Evolutionary conservation across 2,113 vertebrate genomes (phyloP).

Genomic region (Rhinogobius similis): DNA sequence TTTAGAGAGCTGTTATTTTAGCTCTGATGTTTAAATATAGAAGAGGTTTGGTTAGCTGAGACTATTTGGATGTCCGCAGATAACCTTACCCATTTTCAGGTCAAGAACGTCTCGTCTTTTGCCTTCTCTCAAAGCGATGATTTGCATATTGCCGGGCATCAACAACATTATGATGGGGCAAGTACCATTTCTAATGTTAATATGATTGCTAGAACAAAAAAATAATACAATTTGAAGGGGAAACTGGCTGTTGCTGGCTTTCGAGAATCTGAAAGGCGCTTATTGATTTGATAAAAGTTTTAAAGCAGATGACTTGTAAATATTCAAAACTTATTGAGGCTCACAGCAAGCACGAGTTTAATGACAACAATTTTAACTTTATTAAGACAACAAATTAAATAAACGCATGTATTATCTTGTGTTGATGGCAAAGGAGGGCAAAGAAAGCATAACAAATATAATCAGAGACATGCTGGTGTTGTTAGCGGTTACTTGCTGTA

Average conservation of each 20-base stretch:
- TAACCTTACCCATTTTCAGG: neutral
- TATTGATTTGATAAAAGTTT: too few species aligned
- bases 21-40: constrained; percentile 26
- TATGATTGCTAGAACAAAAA: too few species aligned
- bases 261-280: too few species aligned
- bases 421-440: neutral
- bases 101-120: neutral
- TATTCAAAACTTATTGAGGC: neutral
- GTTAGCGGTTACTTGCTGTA: neutral
- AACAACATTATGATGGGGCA: too few species aligned
- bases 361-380: neutral
- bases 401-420: neutral
- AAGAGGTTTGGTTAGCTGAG: constrained; percentile 12
- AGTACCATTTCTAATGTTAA: too few species aligned
- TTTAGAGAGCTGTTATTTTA: constrained; percentile 17
- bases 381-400: neutral
- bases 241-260: too few species aligned
- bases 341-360: neutral
- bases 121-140: neutral
- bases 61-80: neutral
- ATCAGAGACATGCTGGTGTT: neutral
- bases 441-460: neutral
- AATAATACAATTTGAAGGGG: too few species aligned
- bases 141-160: neutral
- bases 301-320: too few species aligned